phyloP scores from a whole-genome alignment of 2,888 invertebrate species.

The Meandrusa payeni region DNA sequence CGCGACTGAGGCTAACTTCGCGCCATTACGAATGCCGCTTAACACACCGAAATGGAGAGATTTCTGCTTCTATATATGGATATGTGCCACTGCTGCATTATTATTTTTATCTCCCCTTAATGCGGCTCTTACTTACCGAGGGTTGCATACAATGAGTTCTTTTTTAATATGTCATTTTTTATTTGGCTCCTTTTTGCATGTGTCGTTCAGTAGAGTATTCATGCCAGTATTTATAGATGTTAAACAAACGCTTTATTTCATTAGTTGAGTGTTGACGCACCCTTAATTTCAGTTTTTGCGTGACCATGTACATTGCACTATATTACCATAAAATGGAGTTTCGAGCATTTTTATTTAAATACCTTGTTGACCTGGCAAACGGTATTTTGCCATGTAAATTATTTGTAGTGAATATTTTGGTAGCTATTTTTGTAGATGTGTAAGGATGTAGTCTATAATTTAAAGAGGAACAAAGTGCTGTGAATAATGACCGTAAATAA shows the following conservation, averaged over 20 bases:
- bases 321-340: too few relatives aligned
- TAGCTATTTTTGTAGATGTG: too few relatives aligned
- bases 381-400: not conserved
- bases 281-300: constrained; percentile 7
- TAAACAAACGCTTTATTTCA: constrained; percentile 21
- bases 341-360: too few relatives aligned
- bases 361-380: too few relatives aligned
- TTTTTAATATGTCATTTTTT: constrained; percentile 26
- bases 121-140: constrained; percentile 12
- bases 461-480: too few relatives aligned
- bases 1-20: constrained; percentile 54
- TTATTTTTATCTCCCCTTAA: constrained; percentile 26
- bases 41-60: constrained; percentile 50
- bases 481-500: too few relatives aligned
- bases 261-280: constrained; percentile 11
- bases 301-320: not conserved
- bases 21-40: constrained; percentile 36
- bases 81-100: constrained; percentile 33
- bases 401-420: too few relatives aligned
- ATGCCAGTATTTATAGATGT: constrained; percentile 41
- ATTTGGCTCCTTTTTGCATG: constrained; percentile 55
- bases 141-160: constrained; percentile 23
- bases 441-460: too few relatives aligned
- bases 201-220: constrained; percentile 36
- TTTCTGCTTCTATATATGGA: constrained; percentile 51